phyloP scores from a whole-genome alignment of 2,888 invertebrate genomes.

The Labia minor region DNA sequence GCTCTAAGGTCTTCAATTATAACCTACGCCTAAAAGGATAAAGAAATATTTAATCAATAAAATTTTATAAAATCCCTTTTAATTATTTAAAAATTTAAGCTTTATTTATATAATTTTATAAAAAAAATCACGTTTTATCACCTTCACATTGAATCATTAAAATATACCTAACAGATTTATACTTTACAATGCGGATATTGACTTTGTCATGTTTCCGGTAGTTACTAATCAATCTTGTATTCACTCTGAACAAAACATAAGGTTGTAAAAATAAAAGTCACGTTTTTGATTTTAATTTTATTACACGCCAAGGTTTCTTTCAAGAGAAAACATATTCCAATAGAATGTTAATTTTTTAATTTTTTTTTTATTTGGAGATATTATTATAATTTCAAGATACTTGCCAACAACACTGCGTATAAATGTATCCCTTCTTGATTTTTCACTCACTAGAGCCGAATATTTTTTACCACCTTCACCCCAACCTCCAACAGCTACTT shows the following conservation, averaged over 20 bases:
- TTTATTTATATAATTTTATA: too few relatives aligned
- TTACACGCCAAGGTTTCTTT: neutral
- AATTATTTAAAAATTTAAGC: too few relatives aligned
- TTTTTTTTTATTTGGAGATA: neutral
- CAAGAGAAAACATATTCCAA: neutral
- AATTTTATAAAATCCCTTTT: too few relatives aligned
- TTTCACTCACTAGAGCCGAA: slow-evolving; percentile 65
- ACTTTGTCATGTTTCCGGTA: too few relatives aligned
- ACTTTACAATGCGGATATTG: too few relatives aligned
- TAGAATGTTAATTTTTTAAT: neutral
- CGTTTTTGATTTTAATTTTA: neutral
- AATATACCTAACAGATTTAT: too few relatives aligned
- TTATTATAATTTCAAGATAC: slow-evolving; percentile 27
- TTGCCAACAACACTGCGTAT: slow-evolving; percentile 63
- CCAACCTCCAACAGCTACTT: slow-evolving; percentile 82
- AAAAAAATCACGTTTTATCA: too few relatives aligned
- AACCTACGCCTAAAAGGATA: too few relatives aligned
- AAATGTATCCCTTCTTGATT: slow-evolving; percentile 56
- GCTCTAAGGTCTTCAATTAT: too few relatives aligned
- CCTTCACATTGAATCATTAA: too few relatives aligned
- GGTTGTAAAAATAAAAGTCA: neutral
- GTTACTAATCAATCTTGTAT: neutral
- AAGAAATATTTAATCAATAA: too few relatives aligned
- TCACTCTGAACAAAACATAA: neutral
- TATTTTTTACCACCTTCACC: slow-evolving; percentile 82